phyloP scores from a whole-genome alignment of 2,888 invertebrate genomes.

The Cheilosia grossa region DNA sequence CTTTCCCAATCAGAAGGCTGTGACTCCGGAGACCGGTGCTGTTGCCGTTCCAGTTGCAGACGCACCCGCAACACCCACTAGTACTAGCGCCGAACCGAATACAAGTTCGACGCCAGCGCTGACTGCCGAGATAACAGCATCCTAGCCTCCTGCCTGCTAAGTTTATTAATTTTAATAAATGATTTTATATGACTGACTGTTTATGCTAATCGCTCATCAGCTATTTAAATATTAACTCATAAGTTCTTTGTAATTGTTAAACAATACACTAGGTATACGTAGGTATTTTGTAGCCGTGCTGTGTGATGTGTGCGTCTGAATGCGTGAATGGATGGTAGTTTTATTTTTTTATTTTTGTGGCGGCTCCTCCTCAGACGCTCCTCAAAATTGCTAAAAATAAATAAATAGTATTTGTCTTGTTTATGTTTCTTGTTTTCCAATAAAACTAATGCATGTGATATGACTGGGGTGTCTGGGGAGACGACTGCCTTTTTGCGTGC shows the following conservation, averaged over 20 bases:
- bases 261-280: conserved; percentile 29
- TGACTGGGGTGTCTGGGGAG: conserved; percentile 57
- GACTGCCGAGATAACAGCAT: conserved; percentile 49
- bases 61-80: conserved; percentile 52
- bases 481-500: conserved; percentile 32
- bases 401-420: conserved; percentile 7
- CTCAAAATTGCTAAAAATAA: conserved; percentile 47
- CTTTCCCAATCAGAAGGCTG: conserved; percentile 85
- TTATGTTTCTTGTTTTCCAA: conserved; percentile 25
- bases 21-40: conserved; percentile 69
- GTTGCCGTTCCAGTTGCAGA: conserved; percentile 58
- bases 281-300: conserved; percentile 51
- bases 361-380: conserved; percentile 30
- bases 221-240: conserved; percentile 65
- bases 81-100: conserved; percentile 57
- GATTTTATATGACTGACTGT: conserved; percentile 74
- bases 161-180: conserved; percentile 65
- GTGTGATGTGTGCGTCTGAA: conserved; percentile 32
- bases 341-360: neutral
- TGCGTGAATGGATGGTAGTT: conserved; percentile 35
- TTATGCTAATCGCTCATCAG: conserved; percentile 71
- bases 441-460: conserved; percentile 60
- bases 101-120: conserved; percentile 53
- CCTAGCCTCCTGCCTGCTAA: conserved; percentile 66
- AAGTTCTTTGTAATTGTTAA: conserved; percentile 45